Base-by-base conservation (phyloP, 2,113 vertebrate species). In the Pelodiscus sinensis region DNA sequence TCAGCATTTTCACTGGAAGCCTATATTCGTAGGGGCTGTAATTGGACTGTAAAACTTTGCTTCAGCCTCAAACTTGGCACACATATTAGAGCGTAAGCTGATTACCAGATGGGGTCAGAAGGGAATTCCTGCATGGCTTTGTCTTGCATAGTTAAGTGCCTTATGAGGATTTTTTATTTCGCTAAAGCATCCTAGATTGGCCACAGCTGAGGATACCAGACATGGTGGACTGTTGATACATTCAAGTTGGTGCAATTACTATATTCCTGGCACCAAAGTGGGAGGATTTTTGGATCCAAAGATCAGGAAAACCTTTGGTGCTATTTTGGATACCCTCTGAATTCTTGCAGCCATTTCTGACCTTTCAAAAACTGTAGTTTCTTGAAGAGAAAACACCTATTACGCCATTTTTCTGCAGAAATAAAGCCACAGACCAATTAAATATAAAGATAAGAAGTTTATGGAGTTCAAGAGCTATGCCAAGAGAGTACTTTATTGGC, bases 1-100 rank as follows among this genome's bases (percentile, higher is more conserved):
- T 96, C 97, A 97, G 91, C 95, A 2, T 97, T 98, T 97, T 97
- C 97, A 97, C 91, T 97, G 94, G 92, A 97, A 97, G 93, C 94
- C 94, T 90, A 50, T 95, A 97, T 90, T 96, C 50, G 91, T 90
- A 94, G 71, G 96, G 87, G 56, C 96, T 97, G 93, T 97, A 97
- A 96, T 96, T 94, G 94, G 88, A 96, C 86, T 88, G 95, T 96
- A 92, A 97, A 97, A 97, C 92, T 97, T 98, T 92, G 87, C 88
- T 96, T 85, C 78, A 91, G 96, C 88, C 84, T 84, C 94, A 94
- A 93, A 96, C 91, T 97, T 98, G 98, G 97, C 97, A 95, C 87
- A 29, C 56, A 77, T 3, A 1, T 0, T 87, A 85, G 95, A 88
- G 75, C 84, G 82, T 90, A 90, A 89, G 87, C 89, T 82, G 91